Conservation (phyloP, 2,888 invertebrate species). For the Taenaris catops region DNA sequence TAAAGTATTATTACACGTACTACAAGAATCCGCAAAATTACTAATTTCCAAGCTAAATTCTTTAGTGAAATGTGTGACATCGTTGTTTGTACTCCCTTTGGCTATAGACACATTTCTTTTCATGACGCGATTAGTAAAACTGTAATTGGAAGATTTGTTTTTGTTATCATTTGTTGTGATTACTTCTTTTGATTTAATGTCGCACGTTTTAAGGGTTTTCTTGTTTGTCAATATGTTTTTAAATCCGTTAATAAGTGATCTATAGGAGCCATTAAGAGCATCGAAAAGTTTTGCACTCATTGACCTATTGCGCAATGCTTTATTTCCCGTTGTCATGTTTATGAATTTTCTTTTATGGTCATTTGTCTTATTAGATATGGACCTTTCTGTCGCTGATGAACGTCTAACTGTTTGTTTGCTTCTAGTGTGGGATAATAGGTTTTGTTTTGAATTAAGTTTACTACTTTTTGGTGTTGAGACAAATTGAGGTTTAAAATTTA, state of each 20-base stretch:
- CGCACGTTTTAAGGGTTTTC: constrained; percentile 19
- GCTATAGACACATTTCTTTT: too few relatives aligned
- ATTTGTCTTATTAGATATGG: constrained; percentile 6
- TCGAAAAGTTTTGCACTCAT: constrained; percentile 46
- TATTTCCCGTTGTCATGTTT: constrained; percentile 4
- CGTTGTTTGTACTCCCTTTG: too few relatives aligned
- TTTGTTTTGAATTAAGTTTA: constrained; percentile 7
- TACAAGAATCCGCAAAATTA: constrained; percentile 34
- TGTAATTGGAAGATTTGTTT: constrained; percentile 33
- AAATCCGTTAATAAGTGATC: constrained; percentile 46
- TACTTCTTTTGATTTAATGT: constrained; percentile 9
- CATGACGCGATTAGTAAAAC: constrained; percentile 58
- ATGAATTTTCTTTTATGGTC: constrained; percentile 10
- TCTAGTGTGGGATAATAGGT: constrained; percentile 19
- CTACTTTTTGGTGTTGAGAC: constrained; percentile 46
- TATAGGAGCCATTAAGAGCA: constrained; percentile 57
- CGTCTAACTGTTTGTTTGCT: too few relatives aligned
- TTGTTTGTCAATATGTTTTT: constrained; percentile 49
- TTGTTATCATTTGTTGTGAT: constrained; percentile 6
- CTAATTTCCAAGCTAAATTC: constrained; percentile 23
- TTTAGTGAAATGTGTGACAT: constrained; percentile 5
- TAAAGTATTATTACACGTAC: constrained; percentile 53
- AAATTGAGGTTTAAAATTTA: constrained; percentile 41
- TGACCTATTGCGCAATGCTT: constrained; percentile 21
- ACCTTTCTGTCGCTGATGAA: too few relatives aligned